Evolutionary conservation across 2,888 invertebrate species (phyloP).

Genomic region (Incurvaria masculella): DNA sequence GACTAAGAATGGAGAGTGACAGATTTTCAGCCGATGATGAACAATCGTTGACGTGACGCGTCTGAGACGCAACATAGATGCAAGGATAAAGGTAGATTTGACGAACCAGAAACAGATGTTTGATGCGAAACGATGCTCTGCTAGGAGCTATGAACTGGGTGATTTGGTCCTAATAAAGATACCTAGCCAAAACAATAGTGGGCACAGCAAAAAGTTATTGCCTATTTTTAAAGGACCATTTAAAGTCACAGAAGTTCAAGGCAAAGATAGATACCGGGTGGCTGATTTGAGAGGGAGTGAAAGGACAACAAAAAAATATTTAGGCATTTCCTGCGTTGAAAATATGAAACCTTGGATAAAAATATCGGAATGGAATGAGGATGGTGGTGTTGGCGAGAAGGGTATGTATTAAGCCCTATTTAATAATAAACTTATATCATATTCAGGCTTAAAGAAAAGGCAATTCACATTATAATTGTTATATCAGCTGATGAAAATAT

Average conservation of each 20-base stretch:
- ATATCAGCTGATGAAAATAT: no score
- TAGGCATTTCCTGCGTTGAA: conserved; percentile 5
- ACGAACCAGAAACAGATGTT: conserved; percentile 7
- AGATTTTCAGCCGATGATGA: conserved; percentile 2
- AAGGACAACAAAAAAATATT: conserved; percentile 4
- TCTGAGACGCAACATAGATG: conserved; percentile 5
- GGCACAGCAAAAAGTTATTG: conserved; percentile 10
- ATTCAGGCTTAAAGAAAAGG: no score
- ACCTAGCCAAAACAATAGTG: conserved; percentile 10
- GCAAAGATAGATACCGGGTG: conserved; percentile 9
- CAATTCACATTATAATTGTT: no score
- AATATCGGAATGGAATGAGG: conserved; percentile 1
- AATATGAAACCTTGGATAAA: conserved; percentile 11
- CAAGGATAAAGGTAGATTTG: conserved; percentile 5
- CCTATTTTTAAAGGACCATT: conserved; percentile 12
- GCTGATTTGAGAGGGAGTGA: conserved; percentile 10
- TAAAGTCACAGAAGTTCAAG: conserved; percentile 9
- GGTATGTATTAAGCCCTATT: no score
- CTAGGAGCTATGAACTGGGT: neutral
- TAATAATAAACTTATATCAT: no score
- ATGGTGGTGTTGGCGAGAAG: neutral
- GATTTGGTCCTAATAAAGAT: conserved; percentile 9
- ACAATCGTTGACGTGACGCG: conserved; percentile 8
- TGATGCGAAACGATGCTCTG: conserved; percentile 5
- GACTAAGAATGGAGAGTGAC: conserved; percentile 10